Evolutionary conservation across 2,888 invertebrate genomes (phyloP).

Genomic region (Mermis nigrescens): DNA sequence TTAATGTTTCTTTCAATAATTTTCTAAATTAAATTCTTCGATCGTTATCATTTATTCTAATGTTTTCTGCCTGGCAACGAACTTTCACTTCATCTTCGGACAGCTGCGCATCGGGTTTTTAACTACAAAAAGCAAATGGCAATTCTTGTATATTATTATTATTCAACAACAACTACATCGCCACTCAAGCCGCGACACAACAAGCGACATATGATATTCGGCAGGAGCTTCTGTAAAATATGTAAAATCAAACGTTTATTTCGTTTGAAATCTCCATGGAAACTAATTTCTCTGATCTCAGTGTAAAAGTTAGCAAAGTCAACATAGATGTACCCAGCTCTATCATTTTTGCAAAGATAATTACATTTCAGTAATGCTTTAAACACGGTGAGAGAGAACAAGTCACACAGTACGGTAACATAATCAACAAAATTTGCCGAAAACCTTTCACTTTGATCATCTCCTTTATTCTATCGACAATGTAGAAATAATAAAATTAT

Average conservation of each 20-base stretch:
- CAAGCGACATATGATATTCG: conserved; percentile 55
- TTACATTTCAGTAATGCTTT: too few species aligned
- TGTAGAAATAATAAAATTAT: conserved; percentile 55
- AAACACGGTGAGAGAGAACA: too few species aligned
- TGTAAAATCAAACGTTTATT: not conserved
- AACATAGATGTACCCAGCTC: too few species aligned
- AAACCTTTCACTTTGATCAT: conserved; percentile 73
- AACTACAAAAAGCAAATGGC: conserved; percentile 31
- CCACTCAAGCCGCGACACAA: conserved; percentile 48
- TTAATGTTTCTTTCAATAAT: too few species aligned
- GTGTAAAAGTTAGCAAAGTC: too few species aligned
- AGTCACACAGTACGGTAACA: too few species aligned
- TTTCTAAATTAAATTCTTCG: too few species aligned
- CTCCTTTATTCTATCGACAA: conserved; percentile 68
- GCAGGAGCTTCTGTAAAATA: conserved; percentile 52
- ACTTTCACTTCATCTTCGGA: not conserved
- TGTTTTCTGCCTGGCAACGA: conserved; percentile 1
- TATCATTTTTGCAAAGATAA: too few species aligned
- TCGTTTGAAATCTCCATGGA: not conserved
- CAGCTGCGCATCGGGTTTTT: conserved; percentile 15
- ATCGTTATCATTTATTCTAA: too few species aligned
- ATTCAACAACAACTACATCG: conserved; percentile 58
- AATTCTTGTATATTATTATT: conserved; percentile 37
- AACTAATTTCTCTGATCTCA: too few species aligned
- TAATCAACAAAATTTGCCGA: too few species aligned